Conservation (phyloP, 30 jellyfish, hydroid and myxozoan species). For the Turritopsis dohrnii region DNA sequence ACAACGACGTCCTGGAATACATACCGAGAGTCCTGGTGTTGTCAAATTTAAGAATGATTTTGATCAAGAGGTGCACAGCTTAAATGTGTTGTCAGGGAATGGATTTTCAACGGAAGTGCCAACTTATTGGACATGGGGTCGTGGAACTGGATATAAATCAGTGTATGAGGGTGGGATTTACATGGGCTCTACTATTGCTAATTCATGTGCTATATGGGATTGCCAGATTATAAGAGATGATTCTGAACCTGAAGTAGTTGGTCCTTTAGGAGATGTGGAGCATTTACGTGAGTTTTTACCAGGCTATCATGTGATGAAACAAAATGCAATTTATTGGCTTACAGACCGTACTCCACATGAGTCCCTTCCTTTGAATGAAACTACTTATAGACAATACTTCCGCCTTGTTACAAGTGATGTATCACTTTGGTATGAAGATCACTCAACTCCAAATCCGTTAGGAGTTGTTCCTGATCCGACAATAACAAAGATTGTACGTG, state of each 20-base stretch:
- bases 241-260: slow-evolving; percentile 34
- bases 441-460: slow-evolving; percentile 56
- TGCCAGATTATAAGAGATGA: slow-evolving; percentile 22
- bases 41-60: slow-evolving; percentile 3
- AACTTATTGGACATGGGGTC: background rate
- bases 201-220: slow-evolving; percentile 50
- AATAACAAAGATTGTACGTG: slow-evolving; percentile 46
- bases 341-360: slow-evolving; percentile 84
- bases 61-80: background rate
- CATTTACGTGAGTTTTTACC: slow-evolving; percentile 50
- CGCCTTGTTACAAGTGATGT: slow-evolving; percentile 58
- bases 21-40: slow-evolving; percentile 54
- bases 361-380: slow-evolving; percentile 42
- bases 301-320: slow-evolving; percentile 31
- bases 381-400: slow-evolving; percentile 45
- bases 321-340: slow-evolving; percentile 49
- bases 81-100: background rate
- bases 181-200: slow-evolving; percentile 60
- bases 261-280: slow-evolving; percentile 57
- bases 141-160: background rate
- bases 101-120: slow-evolving; percentile 5
- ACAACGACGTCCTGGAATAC: slow-evolving; percentile 63
- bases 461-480: slow-evolving; percentile 72
- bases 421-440: slow-evolving; percentile 68
- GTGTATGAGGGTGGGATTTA: slow-evolving; percentile 37